These are phyloP conservation scores for Drosophila demipolita DNA, from an alignment of 2,888 invertebrate species.

Conservation along the genomic window DNA sequence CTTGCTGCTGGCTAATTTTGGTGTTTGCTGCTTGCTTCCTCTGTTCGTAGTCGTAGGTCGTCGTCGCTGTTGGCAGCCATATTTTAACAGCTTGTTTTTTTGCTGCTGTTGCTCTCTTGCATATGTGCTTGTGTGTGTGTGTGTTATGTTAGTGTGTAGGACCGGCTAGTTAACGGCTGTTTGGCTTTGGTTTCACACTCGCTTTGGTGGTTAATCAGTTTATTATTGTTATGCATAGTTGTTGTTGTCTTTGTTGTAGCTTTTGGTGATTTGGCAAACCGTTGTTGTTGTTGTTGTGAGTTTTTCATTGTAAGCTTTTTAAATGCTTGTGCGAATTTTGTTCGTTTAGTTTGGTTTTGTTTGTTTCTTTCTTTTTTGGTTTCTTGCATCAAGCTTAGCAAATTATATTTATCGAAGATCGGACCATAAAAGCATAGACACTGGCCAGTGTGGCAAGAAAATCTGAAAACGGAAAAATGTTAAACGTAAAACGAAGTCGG, in stretches of 20 bases:
- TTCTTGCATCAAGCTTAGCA: background rate
- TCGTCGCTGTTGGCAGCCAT: conserved; percentile 40
- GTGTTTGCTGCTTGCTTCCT: conserved; percentile 15
- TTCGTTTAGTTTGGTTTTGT: background rate
- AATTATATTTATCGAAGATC: conserved; percentile 34
- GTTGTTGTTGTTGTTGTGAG: background rate
- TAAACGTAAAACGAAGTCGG: conserved; percentile 36
- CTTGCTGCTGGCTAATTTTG: background rate
- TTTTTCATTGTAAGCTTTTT: too few relatives aligned
- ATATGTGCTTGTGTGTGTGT: conserved; percentile 1
- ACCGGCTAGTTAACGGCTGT: conserved; percentile 62
- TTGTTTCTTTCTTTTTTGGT: background rate
- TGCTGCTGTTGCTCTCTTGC: conserved; percentile 5
- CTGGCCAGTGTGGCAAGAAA: conserved; percentile 19
- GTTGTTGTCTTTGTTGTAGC: conserved; percentile 2
- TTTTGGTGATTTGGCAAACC: conserved; percentile 31
- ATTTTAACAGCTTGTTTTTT: conserved; percentile 45
- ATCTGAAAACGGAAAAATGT: conserved; percentile 28
- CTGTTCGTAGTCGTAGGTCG: conserved; percentile 49
- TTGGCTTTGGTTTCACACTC: conserved; percentile 47
- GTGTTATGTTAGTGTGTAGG: conserved; percentile 2
- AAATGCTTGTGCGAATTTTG: background rate
- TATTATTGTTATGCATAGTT: conserved; percentile 9
- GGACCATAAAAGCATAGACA: conserved; percentile 30
- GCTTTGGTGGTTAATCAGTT: conserved; percentile 50